Percentiles rank a stretch among this genome's conserved stretches.
These are phyloP conservation scores for Poeciliopsis prolifica DNA, from an alignment of 2,113 vertebrate species.

Conservation along the genomic window DNA sequence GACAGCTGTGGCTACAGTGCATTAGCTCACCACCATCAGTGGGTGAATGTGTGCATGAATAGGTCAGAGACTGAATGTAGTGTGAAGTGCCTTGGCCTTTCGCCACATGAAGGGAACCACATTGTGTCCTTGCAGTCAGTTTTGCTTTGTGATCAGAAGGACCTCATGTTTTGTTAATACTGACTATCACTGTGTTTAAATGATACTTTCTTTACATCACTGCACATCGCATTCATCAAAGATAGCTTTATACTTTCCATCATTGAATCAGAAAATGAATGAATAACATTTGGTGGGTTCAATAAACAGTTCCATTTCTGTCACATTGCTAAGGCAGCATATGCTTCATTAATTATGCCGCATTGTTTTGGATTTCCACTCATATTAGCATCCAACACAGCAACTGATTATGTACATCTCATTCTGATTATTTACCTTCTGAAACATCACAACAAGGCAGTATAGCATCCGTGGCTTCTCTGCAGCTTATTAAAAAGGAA, in stretches of 20 bases:
- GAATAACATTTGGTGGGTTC: conserved; percentile 9
- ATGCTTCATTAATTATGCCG: conserved; percentile 46
- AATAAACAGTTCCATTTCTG: conserved; percentile 48
- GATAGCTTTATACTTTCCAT: conserved; percentile 33
- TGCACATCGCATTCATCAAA: conserved; percentile 11
- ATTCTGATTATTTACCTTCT: conserved; percentile 54
- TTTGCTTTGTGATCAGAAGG: background rate
- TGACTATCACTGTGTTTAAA: conserved; percentile 4
- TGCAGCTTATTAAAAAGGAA: conserved; percentile 54
- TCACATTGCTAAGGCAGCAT: conserved; percentile 43
- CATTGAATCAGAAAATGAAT: conserved; percentile 32
- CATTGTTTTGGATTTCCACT: conserved; percentile 46
- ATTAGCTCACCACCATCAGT: no score
- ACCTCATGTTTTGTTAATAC: background rate
- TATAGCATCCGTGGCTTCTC: conserved; percentile 39
- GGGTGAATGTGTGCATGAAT: no score
- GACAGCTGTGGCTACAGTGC: no score
- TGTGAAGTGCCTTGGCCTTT: no score
- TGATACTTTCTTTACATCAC: conserved; percentile 31
- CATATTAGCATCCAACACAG: conserved; percentile 38
- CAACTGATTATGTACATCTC: conserved; percentile 45
- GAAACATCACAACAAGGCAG: conserved; percentile 9
- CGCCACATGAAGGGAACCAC: background rate
- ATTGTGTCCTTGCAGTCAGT: background rate
- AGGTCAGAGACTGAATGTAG: no score